Evolutionary conservation across 1,140 invertebrate species (phyloP).

Genomic region (Apis mellifera): DNA sequence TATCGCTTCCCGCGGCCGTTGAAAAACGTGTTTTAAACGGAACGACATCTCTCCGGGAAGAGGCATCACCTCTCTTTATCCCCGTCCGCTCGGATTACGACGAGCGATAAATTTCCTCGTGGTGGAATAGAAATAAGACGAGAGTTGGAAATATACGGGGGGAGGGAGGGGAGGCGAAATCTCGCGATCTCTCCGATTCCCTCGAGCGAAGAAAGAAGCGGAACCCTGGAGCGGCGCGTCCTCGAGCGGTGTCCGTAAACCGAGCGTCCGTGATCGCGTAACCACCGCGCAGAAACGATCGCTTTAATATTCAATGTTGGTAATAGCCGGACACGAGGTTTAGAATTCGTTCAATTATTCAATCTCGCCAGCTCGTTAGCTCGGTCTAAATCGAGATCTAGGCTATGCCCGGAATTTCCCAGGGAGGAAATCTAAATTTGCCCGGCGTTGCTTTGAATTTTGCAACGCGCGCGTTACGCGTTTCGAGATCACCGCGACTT

Average conservation of each 20-base stretch:
- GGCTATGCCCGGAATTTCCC: slow-evolving; percentile 63
- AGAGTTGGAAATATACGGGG: no score
- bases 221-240: background rate
- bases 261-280: background rate
- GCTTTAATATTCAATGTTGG: slow-evolving; percentile 77
- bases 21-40: background rate
- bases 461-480: slow-evolving; percentile 42
- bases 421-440: slow-evolving; percentile 63
- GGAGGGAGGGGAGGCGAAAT: no score
- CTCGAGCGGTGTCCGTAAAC: no score
- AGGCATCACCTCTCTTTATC: no score
- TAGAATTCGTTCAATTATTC: slow-evolving; percentile 78
- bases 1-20: slow-evolving; percentile 15
- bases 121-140: background rate
- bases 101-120: background rate
- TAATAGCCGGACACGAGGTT: slow-evolving; percentile 78
- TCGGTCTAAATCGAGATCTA: slow-evolving; percentile 76
- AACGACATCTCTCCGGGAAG: background rate
- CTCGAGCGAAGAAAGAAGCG: background rate
- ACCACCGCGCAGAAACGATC: slow-evolving; percentile 36
- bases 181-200: no score
- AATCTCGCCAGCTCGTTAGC: slow-evolving; percentile 72
- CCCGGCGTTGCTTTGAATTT: slow-evolving; percentile 59
- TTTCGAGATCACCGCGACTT: no score
- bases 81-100: background rate